phyloP scores from a whole-genome alignment of 2,113 vertebrate genomes.

The Prionailurus bengalensis region DNA sequence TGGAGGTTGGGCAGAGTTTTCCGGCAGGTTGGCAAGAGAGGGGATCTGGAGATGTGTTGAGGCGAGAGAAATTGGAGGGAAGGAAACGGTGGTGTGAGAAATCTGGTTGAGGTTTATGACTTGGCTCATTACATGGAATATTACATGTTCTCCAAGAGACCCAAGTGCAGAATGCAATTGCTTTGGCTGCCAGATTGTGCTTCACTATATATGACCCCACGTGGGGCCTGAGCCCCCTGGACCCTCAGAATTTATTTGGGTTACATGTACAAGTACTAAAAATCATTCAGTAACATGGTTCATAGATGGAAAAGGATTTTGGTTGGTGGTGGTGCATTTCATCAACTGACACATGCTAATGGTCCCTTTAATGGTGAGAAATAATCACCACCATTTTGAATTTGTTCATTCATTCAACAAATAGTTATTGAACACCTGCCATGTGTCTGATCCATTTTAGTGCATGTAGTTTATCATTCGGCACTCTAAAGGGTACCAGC shows the following conservation, averaged over 20 bases:
- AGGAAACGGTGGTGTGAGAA: background rate
- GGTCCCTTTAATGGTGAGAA: too few species aligned
- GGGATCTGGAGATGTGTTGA: background rate
- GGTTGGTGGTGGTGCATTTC: background rate
- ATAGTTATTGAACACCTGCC: background rate
- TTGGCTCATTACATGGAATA: background rate
- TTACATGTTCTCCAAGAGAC: background rate
- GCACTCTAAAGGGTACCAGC: background rate
- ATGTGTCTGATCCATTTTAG: background rate
- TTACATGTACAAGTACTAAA: background rate
- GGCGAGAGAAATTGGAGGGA: background rate
- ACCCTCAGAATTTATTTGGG: background rate
- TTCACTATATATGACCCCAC: background rate
- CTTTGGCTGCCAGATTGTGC: background rate
- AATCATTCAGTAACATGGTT: background rate
- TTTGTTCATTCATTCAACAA: background rate
- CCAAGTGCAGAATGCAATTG: background rate
- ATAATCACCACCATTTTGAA: background rate
- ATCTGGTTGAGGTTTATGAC: background rate
- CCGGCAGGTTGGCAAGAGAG: background rate
- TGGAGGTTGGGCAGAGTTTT: background rate
- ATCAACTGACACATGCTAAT: background rate
- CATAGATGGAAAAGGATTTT: background rate
- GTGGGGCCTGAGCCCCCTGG: background rate
- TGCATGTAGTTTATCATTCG: background rate